Evolutionary conservation across 1,140 invertebrate species (phyloP), one percentile per base, ranked within the genome.

Genomic region (Drosophila athabasca): DNA sequence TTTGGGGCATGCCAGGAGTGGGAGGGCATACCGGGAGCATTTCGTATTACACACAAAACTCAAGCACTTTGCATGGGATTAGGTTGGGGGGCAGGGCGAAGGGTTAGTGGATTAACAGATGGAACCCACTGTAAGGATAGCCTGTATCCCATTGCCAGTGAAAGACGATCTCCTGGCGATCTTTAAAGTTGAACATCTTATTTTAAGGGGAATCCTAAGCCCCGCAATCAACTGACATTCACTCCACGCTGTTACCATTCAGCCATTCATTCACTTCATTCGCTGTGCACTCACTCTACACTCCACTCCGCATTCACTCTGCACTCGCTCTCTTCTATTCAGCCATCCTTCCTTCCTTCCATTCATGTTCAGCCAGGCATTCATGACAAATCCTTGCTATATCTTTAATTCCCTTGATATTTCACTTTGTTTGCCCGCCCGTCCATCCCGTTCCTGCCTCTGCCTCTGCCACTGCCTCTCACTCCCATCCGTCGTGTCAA

Each of bases 321-420:
- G 24, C 31, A 2, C 35, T 13, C 11, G 13, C 35, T 11, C 11
- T 13, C 3, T 39, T 11, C 35, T 39, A 39, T 55, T 64, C 54
- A 55, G 31, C 60, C 72, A 62, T 64, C 59, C 71, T 62, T 31
- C 39, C 58, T 44, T 49, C 57, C 53, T 74, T 46, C 45, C 62
- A 79, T 73, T 81, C 81, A 76, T 72, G 77, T 60, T 61, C 76
- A 67, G 74, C 57, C 58, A 51, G 64, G 57, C 73, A 62, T 81
- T 77, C 68, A 68, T 51, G 65, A 58, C 65, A 76, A 82, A 82
- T 82, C 82, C 82, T 49, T 53, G 80, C 78, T 80, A 87, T 82
- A 62, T 71, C 83, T 87, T 82, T 82, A 85, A 87, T 85, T 82
- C 77, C 74, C 82, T 81, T 85, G 83, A 87, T 87, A 85, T 85